phyloP scores from a whole-genome alignment of 2,797 vertebrate genomes.

The Numenius phaeopus region DNA sequence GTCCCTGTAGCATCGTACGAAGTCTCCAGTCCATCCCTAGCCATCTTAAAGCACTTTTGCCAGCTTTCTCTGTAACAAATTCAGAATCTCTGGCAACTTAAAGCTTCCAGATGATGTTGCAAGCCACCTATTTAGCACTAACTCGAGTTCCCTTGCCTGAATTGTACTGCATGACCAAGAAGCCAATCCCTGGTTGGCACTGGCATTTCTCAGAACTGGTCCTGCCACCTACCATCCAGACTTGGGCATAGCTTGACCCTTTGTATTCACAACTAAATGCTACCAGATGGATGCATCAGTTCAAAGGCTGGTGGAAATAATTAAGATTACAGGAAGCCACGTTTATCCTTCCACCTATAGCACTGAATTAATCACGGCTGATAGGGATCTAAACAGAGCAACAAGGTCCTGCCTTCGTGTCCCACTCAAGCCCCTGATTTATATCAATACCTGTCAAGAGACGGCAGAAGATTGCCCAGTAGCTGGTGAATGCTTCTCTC shows the following conservation, averaged over 20 bases:
- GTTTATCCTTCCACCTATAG: slow-evolving; percentile 49
- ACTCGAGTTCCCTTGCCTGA: not conserved
- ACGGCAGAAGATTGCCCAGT: slow-evolving; percentile 68
- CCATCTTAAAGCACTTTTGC: not conserved
- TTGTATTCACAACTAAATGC: slow-evolving; percentile 22
- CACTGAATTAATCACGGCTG: slow-evolving; percentile 61
- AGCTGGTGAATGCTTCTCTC: slow-evolving; percentile 54
- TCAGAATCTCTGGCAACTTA: not conserved
- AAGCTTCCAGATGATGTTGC: not conserved
- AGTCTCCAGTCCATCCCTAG: not conserved
- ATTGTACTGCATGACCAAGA: not conserved
- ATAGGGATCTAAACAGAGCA: slow-evolving; percentile 60
- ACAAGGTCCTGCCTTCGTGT: not conserved
- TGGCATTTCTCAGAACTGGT: not conserved
- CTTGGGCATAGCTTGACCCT: not conserved
- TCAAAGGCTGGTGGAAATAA: slow-evolving; percentile 62
- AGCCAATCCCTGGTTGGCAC: not conserved
- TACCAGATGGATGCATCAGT: slow-evolving; percentile 55
- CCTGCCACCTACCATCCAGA: not conserved
- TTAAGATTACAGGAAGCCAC: slow-evolving; percentile 28
- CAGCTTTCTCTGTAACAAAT: not conserved
- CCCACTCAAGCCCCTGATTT: slow-evolving; percentile 64
- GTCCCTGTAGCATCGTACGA: not conserved
- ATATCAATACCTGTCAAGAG: slow-evolving; percentile 69
- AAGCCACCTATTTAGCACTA: not conserved